Percentiles rank a stretch among this genome's conserved stretches.
Conservation (phyloP, 2,113 vertebrate genomes). For the Tichodroma muraria region DNA sequence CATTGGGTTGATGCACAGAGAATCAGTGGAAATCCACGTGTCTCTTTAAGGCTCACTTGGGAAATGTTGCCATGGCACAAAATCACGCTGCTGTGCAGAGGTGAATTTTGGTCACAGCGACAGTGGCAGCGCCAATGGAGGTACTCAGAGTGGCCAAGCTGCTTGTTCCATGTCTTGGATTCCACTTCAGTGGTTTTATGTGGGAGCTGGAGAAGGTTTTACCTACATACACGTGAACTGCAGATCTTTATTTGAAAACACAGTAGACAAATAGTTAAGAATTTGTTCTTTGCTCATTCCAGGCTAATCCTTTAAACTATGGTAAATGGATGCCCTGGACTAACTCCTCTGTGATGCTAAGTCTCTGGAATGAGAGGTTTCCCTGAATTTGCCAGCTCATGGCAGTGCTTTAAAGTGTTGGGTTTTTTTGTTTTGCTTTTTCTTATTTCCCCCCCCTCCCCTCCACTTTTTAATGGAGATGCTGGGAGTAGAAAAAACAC, state of each 20-base stretch:
- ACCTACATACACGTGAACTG: rapidly evolving
- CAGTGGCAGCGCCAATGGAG: not conserved
- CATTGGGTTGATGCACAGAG: not conserved
- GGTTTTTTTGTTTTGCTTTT: not conserved
- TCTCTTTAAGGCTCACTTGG: not conserved
- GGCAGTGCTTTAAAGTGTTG: not conserved
- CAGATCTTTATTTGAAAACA: not conserved
- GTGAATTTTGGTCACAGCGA: not conserved
- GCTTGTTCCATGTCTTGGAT: not conserved
- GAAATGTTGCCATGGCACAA: not conserved
- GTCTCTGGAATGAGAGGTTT: not conserved
- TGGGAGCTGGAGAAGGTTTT: not conserved
- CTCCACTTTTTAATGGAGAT: not conserved
- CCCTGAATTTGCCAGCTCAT: not conserved
- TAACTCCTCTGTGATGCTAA: not conserved
- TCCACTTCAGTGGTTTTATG: not conserved
- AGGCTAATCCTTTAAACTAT: not conserved
- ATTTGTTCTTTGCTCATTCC: not conserved
- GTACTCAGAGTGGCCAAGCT: not conserved
- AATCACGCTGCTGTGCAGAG: not conserved
- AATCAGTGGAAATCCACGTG: rapidly evolving
- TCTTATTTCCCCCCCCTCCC: not conserved
- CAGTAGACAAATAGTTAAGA: not conserved
- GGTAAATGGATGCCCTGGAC: not conserved
- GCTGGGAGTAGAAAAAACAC: not conserved